These are phyloP conservation scores for Delichon dasypus DNA, from an alignment of 2,797 vertebrate species.

Conservation along the genomic window DNA sequence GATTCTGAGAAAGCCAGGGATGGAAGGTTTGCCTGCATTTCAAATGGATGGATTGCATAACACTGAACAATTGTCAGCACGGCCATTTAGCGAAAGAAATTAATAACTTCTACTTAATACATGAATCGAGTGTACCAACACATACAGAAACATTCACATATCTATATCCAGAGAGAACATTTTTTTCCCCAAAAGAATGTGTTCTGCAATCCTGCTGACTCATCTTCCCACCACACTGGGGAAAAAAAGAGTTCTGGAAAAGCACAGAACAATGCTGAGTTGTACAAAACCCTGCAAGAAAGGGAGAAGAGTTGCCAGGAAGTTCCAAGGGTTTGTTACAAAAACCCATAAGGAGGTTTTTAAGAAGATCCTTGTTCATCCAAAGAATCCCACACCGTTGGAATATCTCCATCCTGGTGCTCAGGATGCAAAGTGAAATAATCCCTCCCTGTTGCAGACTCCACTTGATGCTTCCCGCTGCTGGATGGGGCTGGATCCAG, in stretches of 20 bases:
- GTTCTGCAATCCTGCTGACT: background rate
- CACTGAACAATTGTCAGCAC: background rate
- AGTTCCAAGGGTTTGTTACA: background rate
- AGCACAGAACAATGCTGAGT: slow-evolving; percentile 4
- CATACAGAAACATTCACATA: background rate
- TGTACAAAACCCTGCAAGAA: background rate
- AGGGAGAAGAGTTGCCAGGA: background rate
- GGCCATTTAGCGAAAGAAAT: background rate
- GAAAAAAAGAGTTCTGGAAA: background rate
- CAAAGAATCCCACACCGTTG: background rate
- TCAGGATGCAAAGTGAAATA: background rate
- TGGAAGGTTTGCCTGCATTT: background rate
- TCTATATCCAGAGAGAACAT: background rate
- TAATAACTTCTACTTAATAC: background rate
- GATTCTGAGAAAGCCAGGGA: background rate
- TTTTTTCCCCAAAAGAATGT: background rate
- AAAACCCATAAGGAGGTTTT: background rate
- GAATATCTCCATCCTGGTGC: background rate
- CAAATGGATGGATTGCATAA: background rate
- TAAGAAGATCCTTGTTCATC: background rate
- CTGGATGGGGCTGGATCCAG: background rate
- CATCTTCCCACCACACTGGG: background rate
- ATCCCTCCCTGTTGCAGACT: fast-evolving
- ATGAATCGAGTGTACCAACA: background rate
- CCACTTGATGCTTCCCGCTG: background rate